These are phyloP conservation scores for Motacilla tschutschensis DNA, from an alignment of 2,113 vertebrate genomes.

Conservation along the genomic window DNA sequence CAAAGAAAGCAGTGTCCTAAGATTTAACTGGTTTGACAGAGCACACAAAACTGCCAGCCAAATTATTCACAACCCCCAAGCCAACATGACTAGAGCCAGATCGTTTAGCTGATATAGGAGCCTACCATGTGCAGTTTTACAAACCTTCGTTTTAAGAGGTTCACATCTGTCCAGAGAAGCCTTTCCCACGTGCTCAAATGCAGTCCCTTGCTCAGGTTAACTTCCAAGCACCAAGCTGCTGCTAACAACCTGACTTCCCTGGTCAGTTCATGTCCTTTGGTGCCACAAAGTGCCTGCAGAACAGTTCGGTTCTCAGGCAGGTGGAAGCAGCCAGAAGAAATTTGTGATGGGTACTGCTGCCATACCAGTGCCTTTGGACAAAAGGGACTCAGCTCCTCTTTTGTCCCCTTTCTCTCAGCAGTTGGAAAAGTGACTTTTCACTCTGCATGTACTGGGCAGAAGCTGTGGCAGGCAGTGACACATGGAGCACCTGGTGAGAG, in stretches of 20 bases:
- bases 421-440: not conserved
- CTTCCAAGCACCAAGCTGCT: not conserved
- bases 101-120: not conserved
- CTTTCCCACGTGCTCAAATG: not conserved
- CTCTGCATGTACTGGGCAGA: not conserved
- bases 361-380: not conserved
- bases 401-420: not conserved
- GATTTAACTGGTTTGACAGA: not conserved
- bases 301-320: not conserved
- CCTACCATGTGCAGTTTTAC: not conserved
- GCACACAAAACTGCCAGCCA: not conserved
- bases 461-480: fast-evolving
- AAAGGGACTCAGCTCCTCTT: not conserved
- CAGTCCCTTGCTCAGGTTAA: not conserved
- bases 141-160: not conserved
- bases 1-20: not conserved
- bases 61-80: not conserved
- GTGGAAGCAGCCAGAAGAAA: not conserved
- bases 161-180: not conserved
- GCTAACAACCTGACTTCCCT: not conserved
- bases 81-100: not conserved
- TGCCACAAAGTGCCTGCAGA: not conserved
- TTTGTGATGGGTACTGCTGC: not conserved
- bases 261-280: fast-evolving
- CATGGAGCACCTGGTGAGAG: fast-evolving